Evolutionary conservation across 2,888 invertebrate species (phyloP).

Genomic region (Metopia argyrocephala): DNA sequence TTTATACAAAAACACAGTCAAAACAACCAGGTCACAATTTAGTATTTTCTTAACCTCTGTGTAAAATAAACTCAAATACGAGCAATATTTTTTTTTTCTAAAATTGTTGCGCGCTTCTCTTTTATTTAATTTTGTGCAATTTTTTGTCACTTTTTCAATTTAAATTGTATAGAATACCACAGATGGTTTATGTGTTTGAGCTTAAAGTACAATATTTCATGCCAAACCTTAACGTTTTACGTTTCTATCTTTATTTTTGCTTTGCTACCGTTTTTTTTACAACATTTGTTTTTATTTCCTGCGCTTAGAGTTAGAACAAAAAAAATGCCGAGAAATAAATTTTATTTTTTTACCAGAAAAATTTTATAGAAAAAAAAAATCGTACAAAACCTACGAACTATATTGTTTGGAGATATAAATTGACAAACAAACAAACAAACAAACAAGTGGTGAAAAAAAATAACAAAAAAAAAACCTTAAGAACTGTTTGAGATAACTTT

Average conservation of each 20-base stretch:
- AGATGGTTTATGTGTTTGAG: conserved; percentile 58
- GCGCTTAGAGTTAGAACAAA: conserved; percentile 7
- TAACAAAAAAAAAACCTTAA: background rate
- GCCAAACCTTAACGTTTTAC: conserved; percentile 63
- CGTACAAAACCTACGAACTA: conserved; percentile 12
- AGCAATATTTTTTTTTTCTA: conserved; percentile 34
- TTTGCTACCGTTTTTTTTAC: background rate
- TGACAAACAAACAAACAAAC: conserved; percentile 5
- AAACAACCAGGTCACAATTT: conserved; percentile 22
- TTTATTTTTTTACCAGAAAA: conserved; percentile 20
- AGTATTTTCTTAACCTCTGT: conserved; percentile 26
- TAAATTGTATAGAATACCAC: conserved; percentile 49
- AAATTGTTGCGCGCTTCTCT: background rate
- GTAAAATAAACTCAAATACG: conserved; percentile 56
- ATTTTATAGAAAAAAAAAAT: conserved; percentile 1
- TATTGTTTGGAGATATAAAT: conserved; percentile 19
- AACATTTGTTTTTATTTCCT: background rate
- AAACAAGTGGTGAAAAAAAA: background rate
- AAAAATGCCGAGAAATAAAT: background rate
- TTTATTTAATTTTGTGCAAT: conserved; percentile 2
- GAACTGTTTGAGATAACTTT: conserved; percentile 35
- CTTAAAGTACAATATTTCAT: conserved; percentile 60
- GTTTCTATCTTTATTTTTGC: conserved; percentile 10
- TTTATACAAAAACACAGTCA: conserved; percentile 31
- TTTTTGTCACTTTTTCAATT: conserved; percentile 14